Base-by-base conservation (phyloP, 2,113 vertebrate species). In the Gorilla gorilla region DNA sequence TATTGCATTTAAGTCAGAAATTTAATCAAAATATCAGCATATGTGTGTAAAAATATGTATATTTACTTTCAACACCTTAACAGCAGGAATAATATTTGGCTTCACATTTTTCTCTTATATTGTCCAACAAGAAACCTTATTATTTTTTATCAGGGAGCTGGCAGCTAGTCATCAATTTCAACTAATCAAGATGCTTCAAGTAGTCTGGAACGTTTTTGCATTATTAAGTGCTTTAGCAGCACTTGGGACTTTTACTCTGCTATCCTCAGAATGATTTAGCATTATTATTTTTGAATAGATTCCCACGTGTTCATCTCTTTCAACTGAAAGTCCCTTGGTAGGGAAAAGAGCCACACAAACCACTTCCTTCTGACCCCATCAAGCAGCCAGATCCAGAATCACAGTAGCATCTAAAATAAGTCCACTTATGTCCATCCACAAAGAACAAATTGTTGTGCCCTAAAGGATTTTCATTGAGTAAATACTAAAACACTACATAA, bases 121-220 rank as follows among this genome's bases (percentile, higher is more conserved):
- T 78, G 52, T 55, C 7, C 32, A 80, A 48, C 40, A 89, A 81
- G 89, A 18, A 89, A 76, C 59, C 18, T 6, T 22, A 78, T 55
- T 90, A 84, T 88, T 97, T 96, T 79, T 92, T 73, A 18, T 88
- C 72, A 87, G 70, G 35, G 14, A 94, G 94, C 48, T 79, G 13
- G 17, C n/a, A 94, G n/a, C 3, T 86, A 18, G n/a, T 80, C 64
- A 64, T 48, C 35, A 73, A 30, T 95, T 93, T 96, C 59, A 94
- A 38, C 73, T 96, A 83, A 81, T 91, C 16, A 68, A n/a, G 22
- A 73, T 82, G 22, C 25, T 92, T 96, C 32, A 81, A 88, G 22
- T 80, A 57, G 64, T 90, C 38, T 59, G 76, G 35, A 95, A 94
- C 64, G 20, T 23, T 97, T 88, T 93, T 93, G 11, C 55, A 55